phyloP scores from a whole-genome alignment of 2,113 vertebrate genomes.

The Elachura formosa region DNA sequence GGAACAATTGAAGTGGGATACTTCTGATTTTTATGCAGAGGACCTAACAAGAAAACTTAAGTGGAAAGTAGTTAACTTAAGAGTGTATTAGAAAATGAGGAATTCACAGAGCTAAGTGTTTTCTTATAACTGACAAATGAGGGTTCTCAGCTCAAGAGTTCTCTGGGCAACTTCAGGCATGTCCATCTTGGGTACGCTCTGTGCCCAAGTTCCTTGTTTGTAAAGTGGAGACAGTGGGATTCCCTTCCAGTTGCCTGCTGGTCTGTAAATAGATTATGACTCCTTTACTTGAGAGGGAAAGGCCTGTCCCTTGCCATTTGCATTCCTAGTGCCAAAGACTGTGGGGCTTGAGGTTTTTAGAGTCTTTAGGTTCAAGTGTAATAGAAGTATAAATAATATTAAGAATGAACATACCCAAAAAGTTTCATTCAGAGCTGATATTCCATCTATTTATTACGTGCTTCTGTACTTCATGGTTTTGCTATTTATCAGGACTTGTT shows the following conservation, averaged over 20 bases:
- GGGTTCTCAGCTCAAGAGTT: background rate
- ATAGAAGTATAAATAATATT: background rate
- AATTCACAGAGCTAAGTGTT: background rate
- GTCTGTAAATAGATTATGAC: background rate
- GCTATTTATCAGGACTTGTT: background rate
- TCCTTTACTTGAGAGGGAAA: background rate
- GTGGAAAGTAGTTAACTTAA: background rate
- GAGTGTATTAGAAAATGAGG: background rate
- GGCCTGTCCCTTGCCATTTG: background rate
- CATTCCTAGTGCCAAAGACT: background rate
- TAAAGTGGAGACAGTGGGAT: background rate
- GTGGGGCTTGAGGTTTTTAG: background rate
- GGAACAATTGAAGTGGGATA: background rate
- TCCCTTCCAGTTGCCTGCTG: background rate
- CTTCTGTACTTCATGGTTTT: background rate
- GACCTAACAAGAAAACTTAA: background rate
- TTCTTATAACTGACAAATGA: background rate
- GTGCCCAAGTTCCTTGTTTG: background rate
- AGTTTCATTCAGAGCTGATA: background rate
- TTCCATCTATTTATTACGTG: background rate
- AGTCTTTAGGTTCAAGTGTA: background rate
- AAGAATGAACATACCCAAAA: background rate
- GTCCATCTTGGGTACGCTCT: rapidly evolving
- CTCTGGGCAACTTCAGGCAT: background rate
- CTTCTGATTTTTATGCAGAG: background rate